phyloP scores from a whole-genome alignment of 2,113 vertebrate genomes.

The Nycticebus coucang region DNA sequence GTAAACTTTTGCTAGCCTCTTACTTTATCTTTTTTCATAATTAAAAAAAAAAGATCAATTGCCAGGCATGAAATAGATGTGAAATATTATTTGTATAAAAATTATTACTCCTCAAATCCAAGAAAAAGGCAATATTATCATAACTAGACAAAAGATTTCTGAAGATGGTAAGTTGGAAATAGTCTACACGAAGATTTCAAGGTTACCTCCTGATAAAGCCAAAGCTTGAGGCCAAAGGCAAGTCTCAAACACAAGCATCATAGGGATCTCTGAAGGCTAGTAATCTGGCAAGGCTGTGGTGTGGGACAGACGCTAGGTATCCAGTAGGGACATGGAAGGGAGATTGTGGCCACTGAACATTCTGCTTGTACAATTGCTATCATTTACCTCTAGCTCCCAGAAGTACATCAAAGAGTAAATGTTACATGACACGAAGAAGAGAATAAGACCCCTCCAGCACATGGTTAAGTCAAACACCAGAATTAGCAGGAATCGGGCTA shows the following conservation, averaged over 20 bases:
- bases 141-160: neutral
- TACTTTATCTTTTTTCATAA: neutral
- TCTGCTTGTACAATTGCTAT: neutral
- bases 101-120: neutral
- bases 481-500: neutral
- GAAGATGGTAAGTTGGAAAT: neutral
- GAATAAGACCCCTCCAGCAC: neutral
- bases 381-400: neutral
- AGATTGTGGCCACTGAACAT: neutral
- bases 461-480: neutral
- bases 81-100: neutral
- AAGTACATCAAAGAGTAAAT: neutral
- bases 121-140: neutral
- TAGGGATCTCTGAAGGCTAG: neutral
- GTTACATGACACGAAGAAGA: neutral
- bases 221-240: neutral
- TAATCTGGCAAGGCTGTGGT: neutral
- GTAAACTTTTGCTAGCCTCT: neutral
- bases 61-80: neutral
- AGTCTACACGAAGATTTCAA: neutral
- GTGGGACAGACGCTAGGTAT: accelerated
- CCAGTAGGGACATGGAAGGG: neutral
- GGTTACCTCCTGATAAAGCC: neutral
- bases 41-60: neutral
- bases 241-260: neutral